phyloP scores from a whole-genome alignment of 2,797 vertebrate species.

The Sternarchorhynchus goeldii region DNA sequence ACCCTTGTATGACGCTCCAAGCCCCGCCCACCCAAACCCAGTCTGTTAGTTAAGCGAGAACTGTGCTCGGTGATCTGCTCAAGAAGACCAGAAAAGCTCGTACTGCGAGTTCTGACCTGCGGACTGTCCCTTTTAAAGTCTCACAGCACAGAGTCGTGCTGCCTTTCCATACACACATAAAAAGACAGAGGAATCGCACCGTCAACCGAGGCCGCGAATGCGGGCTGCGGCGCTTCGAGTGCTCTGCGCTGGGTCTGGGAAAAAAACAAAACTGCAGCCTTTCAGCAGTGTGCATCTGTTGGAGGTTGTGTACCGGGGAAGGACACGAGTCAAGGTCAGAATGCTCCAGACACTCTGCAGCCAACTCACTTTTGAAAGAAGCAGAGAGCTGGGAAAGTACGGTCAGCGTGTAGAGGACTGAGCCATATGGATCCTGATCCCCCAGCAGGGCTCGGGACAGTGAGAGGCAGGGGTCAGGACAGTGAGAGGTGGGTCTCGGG shows the following conservation, averaged over 20 bases:
- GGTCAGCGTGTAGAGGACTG: background rate
- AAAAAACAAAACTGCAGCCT: background rate
- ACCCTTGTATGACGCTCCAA: background rate
- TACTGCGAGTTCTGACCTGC: background rate
- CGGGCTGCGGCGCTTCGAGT: background rate
- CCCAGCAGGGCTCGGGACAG: background rate
- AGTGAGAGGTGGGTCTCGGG: background rate
- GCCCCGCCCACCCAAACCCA: background rate
- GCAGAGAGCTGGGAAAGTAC: background rate
- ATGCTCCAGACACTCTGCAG: background rate
- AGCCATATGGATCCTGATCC: background rate
- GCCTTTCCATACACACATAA: background rate
- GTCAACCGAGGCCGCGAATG: background rate
- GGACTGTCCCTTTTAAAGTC: background rate
- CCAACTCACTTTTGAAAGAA: slow-evolving; percentile 13
- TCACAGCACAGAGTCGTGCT: background rate
- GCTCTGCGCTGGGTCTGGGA: background rate
- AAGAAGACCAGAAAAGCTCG: background rate
- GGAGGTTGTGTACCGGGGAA: background rate
- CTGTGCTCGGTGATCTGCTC: background rate
- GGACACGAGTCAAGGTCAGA: background rate
- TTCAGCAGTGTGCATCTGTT: background rate
- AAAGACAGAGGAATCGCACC: background rate
- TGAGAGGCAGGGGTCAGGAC: background rate
- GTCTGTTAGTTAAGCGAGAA: slow-evolving; percentile 38